phyloP scores from a whole-genome alignment of 2,888 invertebrate genomes.

The Tetheella fluctuosa region DNA sequence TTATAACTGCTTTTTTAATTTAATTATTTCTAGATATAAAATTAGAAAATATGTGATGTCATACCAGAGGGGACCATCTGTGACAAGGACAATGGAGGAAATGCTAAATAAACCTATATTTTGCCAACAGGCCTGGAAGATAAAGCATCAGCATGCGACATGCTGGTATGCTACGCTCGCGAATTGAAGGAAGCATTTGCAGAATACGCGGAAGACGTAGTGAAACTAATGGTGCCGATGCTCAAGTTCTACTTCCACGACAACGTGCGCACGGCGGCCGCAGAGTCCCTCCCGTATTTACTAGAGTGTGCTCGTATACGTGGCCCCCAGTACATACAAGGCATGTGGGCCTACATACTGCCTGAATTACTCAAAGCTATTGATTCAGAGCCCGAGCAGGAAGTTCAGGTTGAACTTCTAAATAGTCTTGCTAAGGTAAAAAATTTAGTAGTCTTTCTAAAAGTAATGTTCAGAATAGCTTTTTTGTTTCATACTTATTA shows the following conservation, averaged over 20 bases:
- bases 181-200: conserved; percentile 93
- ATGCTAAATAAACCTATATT: background rate
- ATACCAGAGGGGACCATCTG: no score
- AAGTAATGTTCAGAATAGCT: no score
- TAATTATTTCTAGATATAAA: no score
- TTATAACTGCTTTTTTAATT: no score
- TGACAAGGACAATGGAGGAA: no score
- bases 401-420: conserved; percentile 93
- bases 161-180: conserved; percentile 97
- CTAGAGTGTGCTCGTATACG: conserved; percentile 94
- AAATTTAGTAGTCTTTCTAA: no score
- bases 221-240: conserved; percentile 93
- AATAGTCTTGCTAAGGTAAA: conserved; percentile 89
- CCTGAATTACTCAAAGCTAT: conserved; percentile 94
- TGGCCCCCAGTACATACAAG: conserved; percentile 86
- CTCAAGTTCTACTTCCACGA: conserved; percentile 97
- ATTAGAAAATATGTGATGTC: no score
- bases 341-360: conserved; percentile 95
- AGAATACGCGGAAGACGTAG: conserved; percentile 86
- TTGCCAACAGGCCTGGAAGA: conserved; percentile 90
- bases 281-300: conserved; percentile 94
- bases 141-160: conserved; percentile 97
- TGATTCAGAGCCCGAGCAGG: conserved; percentile 95
- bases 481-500: no score
- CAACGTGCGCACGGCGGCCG: conserved; percentile 95